Base-by-base conservation (phyloP, 2,888 invertebrate species). In the Liposcelis brunnea region DNA sequence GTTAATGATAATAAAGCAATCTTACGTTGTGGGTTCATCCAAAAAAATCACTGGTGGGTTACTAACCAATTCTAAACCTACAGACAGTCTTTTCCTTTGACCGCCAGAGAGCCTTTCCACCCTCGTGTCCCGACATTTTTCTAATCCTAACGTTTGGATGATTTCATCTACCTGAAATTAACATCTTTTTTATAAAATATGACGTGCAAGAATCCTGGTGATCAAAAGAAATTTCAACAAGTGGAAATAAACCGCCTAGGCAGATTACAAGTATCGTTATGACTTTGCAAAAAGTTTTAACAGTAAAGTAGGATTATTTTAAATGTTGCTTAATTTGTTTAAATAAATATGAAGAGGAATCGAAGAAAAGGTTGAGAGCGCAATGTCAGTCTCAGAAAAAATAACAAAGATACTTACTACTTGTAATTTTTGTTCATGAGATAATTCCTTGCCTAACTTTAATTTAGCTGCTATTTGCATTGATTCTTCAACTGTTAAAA, bases 1-100 rank as follows among this genome's bases (percentile, higher is more conserved):
- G 12, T 34, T 31, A 11, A 38, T 31, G 38, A 44, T 32, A 33
- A 19, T 19, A 48, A 43, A 21, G 43, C 15, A 14, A 32, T 33
- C 71, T 70, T 61, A 82, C 83, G 80, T 80, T 2, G 83, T 83
- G 16, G 84, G 83, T 60, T 84, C 83, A 59, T 84, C 84, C 53
- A 84, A 64, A 60, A 83, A 83, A 60, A 84, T 79, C 33, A 84
- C 72, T 0, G 83, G 82, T 8, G 84, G 85, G 60, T 85, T 85
- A 63, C 80, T 83, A 51, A 85, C 80, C 46, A 85, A 66, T 59
- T 85, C 85, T 51, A 82, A 59, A 1, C 82, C 84, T 3, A 85
- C 74, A 0, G 80, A 75, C 3, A 85, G 68, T 11, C 85, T 67
- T 58, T 83, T 84, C 42, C 74, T 68, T 62, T 85, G 83, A 1